Evolutionary conservation across 2,113 vertebrate genomes (phyloP).

Genomic region (Brachypteracias leptosomus): DNA sequence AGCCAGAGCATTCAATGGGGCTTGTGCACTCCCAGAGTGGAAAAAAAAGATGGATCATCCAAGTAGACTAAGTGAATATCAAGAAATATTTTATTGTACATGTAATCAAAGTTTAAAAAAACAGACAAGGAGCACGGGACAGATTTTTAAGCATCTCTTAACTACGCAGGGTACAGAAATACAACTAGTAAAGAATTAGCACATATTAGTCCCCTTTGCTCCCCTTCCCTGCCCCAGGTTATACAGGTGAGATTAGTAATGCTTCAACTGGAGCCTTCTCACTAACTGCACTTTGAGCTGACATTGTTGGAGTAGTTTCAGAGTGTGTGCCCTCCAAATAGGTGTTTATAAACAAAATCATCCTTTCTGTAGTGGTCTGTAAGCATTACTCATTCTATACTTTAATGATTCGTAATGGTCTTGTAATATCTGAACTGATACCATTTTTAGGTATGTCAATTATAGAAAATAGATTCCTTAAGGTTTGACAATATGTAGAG

Average conservation of each 20-base stretch:
- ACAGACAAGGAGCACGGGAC: conserved; percentile 59
- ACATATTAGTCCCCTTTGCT: conserved; percentile 53
- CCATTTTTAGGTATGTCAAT: conserved; percentile 24
- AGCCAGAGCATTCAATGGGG: neutral
- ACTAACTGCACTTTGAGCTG: conserved; percentile 43
- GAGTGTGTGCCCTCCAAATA: neutral
- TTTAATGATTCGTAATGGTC: conserved; percentile 4
- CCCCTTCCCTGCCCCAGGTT: conserved; percentile 31
- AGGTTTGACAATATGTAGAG: conserved; percentile 14
- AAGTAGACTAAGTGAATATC: conserved; percentile 57
- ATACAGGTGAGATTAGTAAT: conserved; percentile 27
- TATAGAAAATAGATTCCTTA: conserved; percentile 61
- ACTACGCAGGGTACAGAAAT: conserved; percentile 61
- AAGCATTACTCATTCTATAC: conserved; percentile 52
- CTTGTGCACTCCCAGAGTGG: neutral
- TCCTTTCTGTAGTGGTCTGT: conserved; percentile 11
- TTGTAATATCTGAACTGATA: conserved; percentile 14
- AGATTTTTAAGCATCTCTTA: conserved; percentile 42
- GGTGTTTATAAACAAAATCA: conserved; percentile 1
- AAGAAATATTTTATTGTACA: conserved; percentile 78
- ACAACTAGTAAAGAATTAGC: conserved; percentile 37
- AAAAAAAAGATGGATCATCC: conserved; percentile 5
- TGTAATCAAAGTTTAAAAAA: conserved; percentile 66
- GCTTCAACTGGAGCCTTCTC: conserved; percentile 44
- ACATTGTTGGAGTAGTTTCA: conserved; percentile 29